phyloP scores from a whole-genome alignment of 2,797 vertebrate genomes.

The Rhynchotus rufescens region DNA sequence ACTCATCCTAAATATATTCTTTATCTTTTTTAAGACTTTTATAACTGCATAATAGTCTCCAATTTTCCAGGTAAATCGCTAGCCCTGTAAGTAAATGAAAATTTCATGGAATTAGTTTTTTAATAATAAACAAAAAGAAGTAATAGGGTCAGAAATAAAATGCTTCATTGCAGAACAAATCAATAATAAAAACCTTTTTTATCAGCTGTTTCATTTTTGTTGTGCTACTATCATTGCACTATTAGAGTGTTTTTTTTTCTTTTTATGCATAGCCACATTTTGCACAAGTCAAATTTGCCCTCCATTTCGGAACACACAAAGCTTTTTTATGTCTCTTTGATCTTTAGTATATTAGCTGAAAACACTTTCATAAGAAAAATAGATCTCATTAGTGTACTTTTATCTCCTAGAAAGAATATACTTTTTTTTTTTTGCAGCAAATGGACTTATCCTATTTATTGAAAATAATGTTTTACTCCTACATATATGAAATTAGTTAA shows the following conservation, averaged over 20 bases:
- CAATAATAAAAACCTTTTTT: background rate
- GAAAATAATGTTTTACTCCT: background rate
- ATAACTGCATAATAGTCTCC: background rate
- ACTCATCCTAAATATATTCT: background rate
- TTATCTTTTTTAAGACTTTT: background rate
- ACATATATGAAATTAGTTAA: background rate
- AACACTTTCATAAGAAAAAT: conserved; percentile 1
- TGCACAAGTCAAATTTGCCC: background rate
- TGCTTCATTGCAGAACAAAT: background rate
- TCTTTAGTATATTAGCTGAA: conserved; percentile 21
- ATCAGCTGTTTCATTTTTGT: background rate
- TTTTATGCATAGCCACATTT: background rate
- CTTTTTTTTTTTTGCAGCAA: background rate
- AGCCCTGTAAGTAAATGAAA: background rate
- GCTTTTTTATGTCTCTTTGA: background rate
- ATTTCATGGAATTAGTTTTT: background rate
- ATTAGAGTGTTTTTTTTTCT: conserved; percentile 1
- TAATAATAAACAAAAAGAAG: background rate
- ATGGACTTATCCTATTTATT: background rate
- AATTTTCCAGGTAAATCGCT: background rate
- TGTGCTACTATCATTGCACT: background rate
- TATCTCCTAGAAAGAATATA: background rate
- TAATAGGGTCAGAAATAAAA: background rate
- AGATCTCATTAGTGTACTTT: background rate
- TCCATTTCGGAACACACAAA: conserved; percentile 45